phyloP scores from a whole-genome alignment of 2,797 vertebrate species.

The Tenualosa thibaudeaui region DNA sequence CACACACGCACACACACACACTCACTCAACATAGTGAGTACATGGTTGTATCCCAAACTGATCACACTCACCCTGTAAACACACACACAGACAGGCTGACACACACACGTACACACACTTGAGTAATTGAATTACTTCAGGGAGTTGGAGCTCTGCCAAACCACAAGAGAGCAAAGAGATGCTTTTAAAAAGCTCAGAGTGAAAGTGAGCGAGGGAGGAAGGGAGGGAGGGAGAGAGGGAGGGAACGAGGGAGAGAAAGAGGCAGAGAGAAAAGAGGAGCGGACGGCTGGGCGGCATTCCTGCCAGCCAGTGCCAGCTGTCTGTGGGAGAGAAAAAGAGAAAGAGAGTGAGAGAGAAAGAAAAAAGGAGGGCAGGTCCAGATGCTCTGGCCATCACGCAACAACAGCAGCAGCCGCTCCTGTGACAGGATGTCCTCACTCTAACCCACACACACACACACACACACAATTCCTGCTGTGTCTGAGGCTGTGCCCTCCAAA shows the following conservation, averaged over 20 bases:
- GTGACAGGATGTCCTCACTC: conserved; percentile 41
- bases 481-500: conserved; percentile 3
- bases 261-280: conserved; percentile 24
- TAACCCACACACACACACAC: conserved; percentile 15
- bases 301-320: conserved; percentile 62
- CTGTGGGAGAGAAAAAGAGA: conserved; percentile 42
- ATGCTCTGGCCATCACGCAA: conserved; percentile 36
- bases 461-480: neutral
- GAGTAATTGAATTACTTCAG: conserved; percentile 57
- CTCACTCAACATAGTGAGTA: conserved; percentile 31
- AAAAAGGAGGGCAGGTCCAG: conserved; percentile 45
- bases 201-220: neutral
- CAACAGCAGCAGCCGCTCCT: neutral
- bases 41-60: conserved; percentile 1
- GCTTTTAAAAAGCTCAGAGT: conserved; percentile 13
- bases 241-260: neutral
- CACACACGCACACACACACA: conserved; percentile 32
- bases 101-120: conserved; percentile 35
- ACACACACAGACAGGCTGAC: conserved; percentile 15
- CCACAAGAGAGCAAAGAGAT: conserved; percentile 37
- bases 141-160: conserved; percentile 59
- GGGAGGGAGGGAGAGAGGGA: neutral
- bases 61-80: conserved; percentile 23
- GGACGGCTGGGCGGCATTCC: conserved; percentile 63
- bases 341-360: conserved; percentile 36